Conservation (phyloP, 2,888 invertebrate genomes). For the Coenonympha glycerion region DNA sequence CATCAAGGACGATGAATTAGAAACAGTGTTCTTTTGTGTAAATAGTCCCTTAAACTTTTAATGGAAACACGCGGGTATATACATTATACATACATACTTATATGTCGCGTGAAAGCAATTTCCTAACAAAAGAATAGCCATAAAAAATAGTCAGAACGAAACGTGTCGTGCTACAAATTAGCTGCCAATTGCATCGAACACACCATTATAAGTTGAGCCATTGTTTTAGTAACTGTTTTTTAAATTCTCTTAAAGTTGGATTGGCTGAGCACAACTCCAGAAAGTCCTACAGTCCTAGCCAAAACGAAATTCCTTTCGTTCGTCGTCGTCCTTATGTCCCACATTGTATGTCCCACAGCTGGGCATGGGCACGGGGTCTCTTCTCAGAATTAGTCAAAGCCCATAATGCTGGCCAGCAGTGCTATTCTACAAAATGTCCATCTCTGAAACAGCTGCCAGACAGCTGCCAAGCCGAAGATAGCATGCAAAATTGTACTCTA, state of each 20-base stretch:
- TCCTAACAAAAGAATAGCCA: slow-evolving; percentile 43
- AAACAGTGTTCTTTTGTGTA: background rate
- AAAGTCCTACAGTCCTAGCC: background rate
- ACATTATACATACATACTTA: background rate
- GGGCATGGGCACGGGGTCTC: too few species aligned
- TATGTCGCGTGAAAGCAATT: slow-evolving; percentile 5
- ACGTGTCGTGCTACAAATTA: slow-evolving; percentile 60
- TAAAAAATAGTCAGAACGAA: slow-evolving; percentile 61
- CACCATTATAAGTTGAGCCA: slow-evolving; percentile 70
- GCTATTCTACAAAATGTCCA: too few species aligned
- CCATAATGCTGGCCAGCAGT: too few species aligned
- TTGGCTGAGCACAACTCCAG: slow-evolving; percentile 33
- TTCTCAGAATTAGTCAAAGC: too few species aligned
- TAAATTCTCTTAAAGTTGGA: slow-evolving; percentile 53
- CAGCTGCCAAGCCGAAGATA: too few species aligned
- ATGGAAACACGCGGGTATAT: background rate
- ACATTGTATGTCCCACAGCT: too few species aligned
- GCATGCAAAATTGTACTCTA: too few species aligned
- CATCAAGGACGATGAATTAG: background rate
- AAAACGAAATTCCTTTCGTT: too few species aligned
- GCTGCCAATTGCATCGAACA: slow-evolving; percentile 71
- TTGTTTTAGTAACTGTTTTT: slow-evolving; percentile 65
- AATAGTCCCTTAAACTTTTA: background rate
- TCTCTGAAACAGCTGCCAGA: too few species aligned
- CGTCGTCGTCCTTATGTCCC: too few species aligned